Conservation (phyloP, 2,797 vertebrate species). For the Onychomys leucogaster region DNA sequence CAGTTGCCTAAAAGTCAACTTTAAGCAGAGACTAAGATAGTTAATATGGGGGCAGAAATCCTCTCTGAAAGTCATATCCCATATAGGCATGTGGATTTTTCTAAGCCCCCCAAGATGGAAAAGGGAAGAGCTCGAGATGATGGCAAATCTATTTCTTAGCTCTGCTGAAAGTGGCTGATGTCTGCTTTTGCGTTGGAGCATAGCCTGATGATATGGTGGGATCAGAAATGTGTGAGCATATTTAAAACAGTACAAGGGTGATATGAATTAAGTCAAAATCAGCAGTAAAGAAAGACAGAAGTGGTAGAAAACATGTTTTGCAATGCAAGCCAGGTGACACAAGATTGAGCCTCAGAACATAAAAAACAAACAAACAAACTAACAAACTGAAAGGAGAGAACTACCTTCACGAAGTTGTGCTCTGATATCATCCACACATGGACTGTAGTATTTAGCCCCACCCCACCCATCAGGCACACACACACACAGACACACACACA, state of each 20-base stretch:
- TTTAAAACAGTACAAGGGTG: neutral
- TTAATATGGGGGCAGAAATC: neutral
- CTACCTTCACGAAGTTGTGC: neutral
- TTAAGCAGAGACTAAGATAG: neutral
- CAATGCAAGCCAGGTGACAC: neutral
- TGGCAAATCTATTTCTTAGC: neutral
- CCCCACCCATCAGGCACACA: neutral
- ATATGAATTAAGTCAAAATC: neutral
- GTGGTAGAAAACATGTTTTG: neutral
- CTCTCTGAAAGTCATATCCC: neutral
- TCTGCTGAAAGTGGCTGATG: neutral
- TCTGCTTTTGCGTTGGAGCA: neutral
- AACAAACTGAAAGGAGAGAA: neutral
- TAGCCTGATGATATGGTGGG: neutral
- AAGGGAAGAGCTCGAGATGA: neutral
- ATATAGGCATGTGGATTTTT: neutral
- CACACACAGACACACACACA: no score
- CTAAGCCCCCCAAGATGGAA: neutral
- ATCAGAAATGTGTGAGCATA: neutral
- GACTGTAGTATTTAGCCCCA: neutral
- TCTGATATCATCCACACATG: neutral
- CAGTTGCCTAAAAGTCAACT: neutral
- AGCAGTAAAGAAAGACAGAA: neutral
- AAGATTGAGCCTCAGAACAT: neutral
- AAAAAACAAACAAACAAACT: no score